Percentiles rank a stretch among this genome's conserved stretches.
phyloP scores from a whole-genome alignment of 2,113 vertebrate species.

The Protobothrops mucrosquamatus region DNA sequence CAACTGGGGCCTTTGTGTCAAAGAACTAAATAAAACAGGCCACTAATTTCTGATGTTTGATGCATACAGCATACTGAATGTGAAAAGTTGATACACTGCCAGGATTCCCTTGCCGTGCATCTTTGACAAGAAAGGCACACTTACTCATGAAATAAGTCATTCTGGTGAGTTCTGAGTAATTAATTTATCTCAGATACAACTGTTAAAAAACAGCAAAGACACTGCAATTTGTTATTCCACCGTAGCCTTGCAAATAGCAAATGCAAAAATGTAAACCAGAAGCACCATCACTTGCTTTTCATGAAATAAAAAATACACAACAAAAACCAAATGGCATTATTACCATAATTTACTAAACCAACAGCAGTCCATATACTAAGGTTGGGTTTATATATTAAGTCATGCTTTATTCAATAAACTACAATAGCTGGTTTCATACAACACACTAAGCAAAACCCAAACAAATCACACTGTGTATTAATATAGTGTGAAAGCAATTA shows the following conservation, averaged over 20 bases:
- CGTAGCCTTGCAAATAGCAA: neutral
- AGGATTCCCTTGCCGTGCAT: neutral
- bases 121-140: neutral
- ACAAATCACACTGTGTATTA: neutral
- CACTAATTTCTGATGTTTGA: neutral
- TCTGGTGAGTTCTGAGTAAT: neutral
- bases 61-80: neutral
- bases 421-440: neutral
- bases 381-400: neutral
- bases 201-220: neutral
- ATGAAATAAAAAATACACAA: neutral
- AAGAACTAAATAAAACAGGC: neutral
- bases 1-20: neutral
- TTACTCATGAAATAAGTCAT: neutral
- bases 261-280: neutral
- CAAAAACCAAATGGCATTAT: neutral
- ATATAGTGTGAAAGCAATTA: neutral
- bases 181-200: neutral
- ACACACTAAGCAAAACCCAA: neutral
- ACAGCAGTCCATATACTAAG: neutral
- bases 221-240: neutral
- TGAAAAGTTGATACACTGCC: neutral
- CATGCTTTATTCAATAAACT: neutral
- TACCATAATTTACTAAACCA: neutral
- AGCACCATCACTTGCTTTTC: neutral